These are phyloP conservation scores for Acrobeloides nanus DNA, from an alignment of 2,888 invertebrate species.

Conservation along the genomic window DNA sequence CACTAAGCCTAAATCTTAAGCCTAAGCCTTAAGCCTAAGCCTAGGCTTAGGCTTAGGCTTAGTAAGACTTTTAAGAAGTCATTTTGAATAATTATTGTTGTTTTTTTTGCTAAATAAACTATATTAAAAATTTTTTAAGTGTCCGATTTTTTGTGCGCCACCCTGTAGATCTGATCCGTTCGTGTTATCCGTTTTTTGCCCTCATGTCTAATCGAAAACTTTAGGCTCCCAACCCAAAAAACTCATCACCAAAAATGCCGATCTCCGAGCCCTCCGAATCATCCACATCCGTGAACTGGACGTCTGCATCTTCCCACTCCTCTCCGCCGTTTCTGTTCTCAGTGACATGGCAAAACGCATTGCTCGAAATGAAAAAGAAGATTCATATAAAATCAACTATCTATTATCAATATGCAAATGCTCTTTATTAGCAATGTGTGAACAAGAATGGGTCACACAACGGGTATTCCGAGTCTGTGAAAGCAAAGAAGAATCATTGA, in stretches of 20 bases:
- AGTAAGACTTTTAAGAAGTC: too few species aligned
- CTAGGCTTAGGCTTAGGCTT: too few species aligned
- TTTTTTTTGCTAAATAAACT: too few species aligned
- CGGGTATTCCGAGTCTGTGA: slow-evolving; percentile 36
- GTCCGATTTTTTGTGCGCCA: too few species aligned
- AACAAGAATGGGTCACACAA: slow-evolving; percentile 48
- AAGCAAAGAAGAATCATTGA: slow-evolving; percentile 17
- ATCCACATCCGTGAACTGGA: slow-evolving; percentile 36
- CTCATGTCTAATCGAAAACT: slow-evolving; percentile 1
- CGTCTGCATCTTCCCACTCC: slow-evolving; percentile 32
- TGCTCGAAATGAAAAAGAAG: slow-evolving; percentile 1
- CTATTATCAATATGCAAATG: slow-evolving; percentile 16
- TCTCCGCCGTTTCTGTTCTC: slow-evolving; percentile 33
- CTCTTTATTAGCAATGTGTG: slow-evolving; percentile 28
- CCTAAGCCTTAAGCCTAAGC: too few species aligned
- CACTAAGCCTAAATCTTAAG: too few species aligned
- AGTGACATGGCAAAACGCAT: slow-evolving; percentile 24
- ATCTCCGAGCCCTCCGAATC: slow-evolving; percentile 24
- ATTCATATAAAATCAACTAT: too few species aligned
- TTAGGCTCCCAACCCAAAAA: slow-evolving; percentile 12
- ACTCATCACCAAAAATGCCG: slow-evolving; percentile 12
- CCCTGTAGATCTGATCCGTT: too few species aligned
- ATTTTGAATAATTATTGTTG: too few species aligned
- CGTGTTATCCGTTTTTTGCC: too few species aligned
- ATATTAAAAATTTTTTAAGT: too few species aligned